Percentiles rank a stretch among this genome's conserved stretches.
Conservation (phyloP, 2,797 vertebrate genomes). For the Urocyon cinereoargenteus region DNA sequence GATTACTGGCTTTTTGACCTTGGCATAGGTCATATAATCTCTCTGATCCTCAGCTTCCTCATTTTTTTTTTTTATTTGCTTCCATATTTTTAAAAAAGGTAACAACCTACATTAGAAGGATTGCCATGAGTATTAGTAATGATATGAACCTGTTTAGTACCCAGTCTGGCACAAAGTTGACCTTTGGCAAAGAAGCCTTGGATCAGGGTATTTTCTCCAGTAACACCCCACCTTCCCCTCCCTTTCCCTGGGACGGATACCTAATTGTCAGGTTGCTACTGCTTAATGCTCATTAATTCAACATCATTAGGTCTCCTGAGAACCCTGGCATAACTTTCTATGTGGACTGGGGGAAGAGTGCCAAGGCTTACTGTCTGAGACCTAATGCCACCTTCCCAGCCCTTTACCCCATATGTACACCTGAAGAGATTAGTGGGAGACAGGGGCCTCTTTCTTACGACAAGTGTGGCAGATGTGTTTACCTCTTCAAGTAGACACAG, state of each 20-base stretch:
- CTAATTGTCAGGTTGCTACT: conserved; percentile 27
- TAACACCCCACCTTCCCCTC: background rate
- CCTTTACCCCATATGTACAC: background rate
- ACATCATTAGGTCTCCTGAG: background rate
- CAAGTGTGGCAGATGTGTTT: background rate
- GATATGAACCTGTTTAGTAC: background rate
- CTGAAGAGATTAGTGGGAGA: background rate
- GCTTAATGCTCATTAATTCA: background rate
- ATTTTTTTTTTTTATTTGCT: conserved; percentile 1
- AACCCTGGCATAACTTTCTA: background rate
- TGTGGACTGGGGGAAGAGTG: background rate
- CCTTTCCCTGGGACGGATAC: background rate
- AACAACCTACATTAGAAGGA: background rate
- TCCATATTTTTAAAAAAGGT: conserved; percentile 14
- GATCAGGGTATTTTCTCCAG: background rate
- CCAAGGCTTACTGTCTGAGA: background rate
- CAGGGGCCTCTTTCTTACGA: background rate
- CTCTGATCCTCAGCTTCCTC: conserved; percentile 15
- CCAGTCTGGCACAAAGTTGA: background rate
- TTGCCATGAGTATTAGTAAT: background rate
- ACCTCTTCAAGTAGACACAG: background rate
- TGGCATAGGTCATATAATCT: background rate
- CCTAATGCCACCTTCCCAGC: background rate
- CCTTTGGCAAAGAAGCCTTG: background rate
- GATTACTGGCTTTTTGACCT: conserved; percentile 11